Percentiles rank a stretch among this genome's conserved stretches.
These are phyloP conservation scores for Mungos mungo DNA, from an alignment of 2,113 vertebrate species.

Conservation along the genomic window DNA sequence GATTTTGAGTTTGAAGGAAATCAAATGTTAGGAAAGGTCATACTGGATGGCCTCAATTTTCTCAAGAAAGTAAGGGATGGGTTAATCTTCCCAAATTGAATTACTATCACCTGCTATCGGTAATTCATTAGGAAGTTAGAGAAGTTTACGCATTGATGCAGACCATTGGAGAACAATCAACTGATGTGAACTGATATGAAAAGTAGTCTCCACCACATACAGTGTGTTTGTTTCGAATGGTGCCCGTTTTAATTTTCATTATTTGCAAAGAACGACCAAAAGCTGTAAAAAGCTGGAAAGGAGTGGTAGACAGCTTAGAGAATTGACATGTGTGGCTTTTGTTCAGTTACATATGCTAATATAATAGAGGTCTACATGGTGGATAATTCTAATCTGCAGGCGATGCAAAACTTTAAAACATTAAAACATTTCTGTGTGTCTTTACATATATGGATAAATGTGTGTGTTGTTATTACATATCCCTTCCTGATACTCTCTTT, in stretches of 20 bases:
- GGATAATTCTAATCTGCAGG: background rate
- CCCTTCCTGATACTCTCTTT: background rate
- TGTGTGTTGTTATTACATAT: background rate
- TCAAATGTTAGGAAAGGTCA: conserved; percentile 11
- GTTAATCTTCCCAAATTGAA: background rate
- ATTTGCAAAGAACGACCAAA: background rate
- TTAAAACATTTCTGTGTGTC: background rate
- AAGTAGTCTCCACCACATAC: background rate
- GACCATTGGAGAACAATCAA: background rate
- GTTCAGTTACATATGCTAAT: background rate
- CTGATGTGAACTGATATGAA: background rate
- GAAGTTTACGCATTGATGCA: background rate
- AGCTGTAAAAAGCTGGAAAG: background rate
- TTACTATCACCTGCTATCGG: background rate
- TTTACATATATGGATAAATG: background rate
- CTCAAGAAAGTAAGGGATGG: background rate
- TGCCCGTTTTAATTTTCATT: background rate
- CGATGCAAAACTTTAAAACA: background rate
- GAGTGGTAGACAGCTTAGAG: background rate
- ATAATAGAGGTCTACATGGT: background rate
- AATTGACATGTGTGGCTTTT: background rate
- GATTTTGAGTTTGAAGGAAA: background rate
- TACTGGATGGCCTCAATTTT: background rate
- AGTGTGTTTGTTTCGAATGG: background rate
- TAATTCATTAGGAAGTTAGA: background rate